Evolutionary conservation across 2,797 vertebrate species (phyloP).

Genomic region (Benthosema pterotum): DNA sequence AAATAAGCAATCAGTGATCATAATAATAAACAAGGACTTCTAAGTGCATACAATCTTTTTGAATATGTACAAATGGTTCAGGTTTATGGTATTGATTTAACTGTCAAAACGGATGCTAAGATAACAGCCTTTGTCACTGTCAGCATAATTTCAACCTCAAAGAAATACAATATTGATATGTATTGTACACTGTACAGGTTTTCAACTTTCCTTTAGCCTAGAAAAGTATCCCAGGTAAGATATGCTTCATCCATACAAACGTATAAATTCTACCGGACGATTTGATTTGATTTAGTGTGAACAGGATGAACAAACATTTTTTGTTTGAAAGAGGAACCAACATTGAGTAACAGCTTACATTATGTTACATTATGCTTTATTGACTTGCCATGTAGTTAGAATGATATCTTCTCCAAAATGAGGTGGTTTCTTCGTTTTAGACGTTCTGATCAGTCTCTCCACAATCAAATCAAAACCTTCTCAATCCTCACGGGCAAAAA

Average conservation of each 20-base stretch:
- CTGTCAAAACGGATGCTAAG: conserved; percentile 27
- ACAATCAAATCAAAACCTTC: conserved; percentile 22
- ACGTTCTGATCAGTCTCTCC: conserved; percentile 24
- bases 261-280: conserved; percentile 63
- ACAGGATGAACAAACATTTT: conserved; percentile 53
- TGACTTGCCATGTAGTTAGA: conserved; percentile 21
- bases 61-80: conserved; percentile 42
- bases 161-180: conserved; percentile 53
- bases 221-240: conserved; percentile 62
- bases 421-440: not conserved
- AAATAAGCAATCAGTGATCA: conserved; percentile 38
- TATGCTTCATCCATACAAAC: conserved; percentile 69
- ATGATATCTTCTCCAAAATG: conserved; percentile 2
- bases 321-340: conserved; percentile 61
- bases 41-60: conserved; percentile 42
- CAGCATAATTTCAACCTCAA: conserved; percentile 39
- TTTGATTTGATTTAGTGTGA: conserved; percentile 57
- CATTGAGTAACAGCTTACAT: conserved; percentile 28
- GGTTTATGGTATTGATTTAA: conserved; percentile 35
- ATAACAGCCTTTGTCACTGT: conserved; percentile 40
- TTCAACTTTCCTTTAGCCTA: conserved; percentile 65
- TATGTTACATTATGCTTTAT: conserved; percentile 25
- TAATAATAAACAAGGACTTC: conserved; percentile 47
- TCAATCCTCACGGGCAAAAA: conserved; percentile 22
- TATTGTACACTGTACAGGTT: conserved; percentile 57